phyloP scores from a whole-genome alignment of 2,113 vertebrate genomes.

The Embiotoca jacksoni region DNA sequence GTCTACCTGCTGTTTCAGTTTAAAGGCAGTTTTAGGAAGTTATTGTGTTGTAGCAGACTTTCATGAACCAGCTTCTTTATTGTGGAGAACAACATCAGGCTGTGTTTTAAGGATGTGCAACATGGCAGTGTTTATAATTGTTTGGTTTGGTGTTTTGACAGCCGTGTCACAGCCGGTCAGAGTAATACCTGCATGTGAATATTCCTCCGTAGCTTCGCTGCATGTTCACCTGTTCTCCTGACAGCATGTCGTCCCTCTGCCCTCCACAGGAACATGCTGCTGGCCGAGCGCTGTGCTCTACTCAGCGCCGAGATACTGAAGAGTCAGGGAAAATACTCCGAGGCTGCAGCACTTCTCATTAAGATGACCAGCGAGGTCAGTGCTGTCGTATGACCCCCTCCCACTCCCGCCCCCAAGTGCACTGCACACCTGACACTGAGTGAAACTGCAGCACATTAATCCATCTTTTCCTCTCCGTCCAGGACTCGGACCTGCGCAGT shows the following conservation, averaged over 20 bases:
- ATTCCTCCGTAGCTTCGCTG: not conserved
- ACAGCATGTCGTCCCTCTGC: not conserved
- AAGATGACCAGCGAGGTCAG: constrained; percentile 95
- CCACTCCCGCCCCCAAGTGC: no score
- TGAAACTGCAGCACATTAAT: not conserved
- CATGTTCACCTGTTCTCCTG: not conserved
- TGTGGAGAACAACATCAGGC: no score
- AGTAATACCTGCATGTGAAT: not conserved
- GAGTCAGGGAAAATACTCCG: constrained; percentile 96
- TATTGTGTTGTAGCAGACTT: no score
- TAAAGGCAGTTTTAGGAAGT: not conserved
- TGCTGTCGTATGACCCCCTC: not conserved
- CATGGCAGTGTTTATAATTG: no score
- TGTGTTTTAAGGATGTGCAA: no score
- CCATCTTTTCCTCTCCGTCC: not conserved
- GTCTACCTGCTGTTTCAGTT: not conserved
- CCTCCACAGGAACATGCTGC: constrained; percentile 90
- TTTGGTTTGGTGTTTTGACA: not conserved
- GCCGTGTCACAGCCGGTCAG: no score
- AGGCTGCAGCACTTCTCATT: constrained; percentile 96
- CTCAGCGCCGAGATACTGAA: constrained; percentile 97
- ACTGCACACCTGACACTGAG: no score
- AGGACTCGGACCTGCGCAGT: constrained; percentile 98
- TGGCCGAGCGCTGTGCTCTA: constrained; percentile 96
- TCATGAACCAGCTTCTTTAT: no score